A percentile compares a stretch with the other conserved stretches of the same genome.
Evolutionary conservation across 2,113 vertebrate species (phyloP).

Genomic region (Sus scrofa): DNA sequence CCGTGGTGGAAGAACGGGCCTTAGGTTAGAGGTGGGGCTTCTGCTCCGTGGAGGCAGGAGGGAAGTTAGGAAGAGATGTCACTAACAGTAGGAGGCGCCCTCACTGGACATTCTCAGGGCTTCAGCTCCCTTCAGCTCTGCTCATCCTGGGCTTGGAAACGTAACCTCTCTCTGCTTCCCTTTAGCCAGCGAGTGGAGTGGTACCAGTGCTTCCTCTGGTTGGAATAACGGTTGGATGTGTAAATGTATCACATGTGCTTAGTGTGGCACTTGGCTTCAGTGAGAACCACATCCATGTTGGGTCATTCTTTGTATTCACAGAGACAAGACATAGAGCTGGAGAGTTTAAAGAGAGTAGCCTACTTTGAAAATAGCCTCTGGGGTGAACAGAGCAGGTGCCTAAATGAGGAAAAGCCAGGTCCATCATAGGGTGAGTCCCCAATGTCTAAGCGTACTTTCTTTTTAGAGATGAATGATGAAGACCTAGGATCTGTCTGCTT

Average conservation of each 20-base stretch:
- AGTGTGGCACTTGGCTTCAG: background rate
- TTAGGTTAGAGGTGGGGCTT: accelerated
- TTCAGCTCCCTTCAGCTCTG: background rate
- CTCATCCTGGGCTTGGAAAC: too few relatives aligned
- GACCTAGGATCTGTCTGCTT: too few relatives aligned
- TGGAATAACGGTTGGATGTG: too few relatives aligned
- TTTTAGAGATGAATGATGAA: too few relatives aligned
- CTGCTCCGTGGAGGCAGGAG: too few relatives aligned
- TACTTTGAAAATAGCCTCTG: background rate
- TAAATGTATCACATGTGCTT: background rate
- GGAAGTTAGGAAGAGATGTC: background rate
- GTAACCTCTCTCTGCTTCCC: background rate
- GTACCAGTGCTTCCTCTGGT: accelerated
- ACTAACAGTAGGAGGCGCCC: too few relatives aligned
- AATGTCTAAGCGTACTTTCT: too few relatives aligned
- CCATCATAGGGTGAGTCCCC: background rate
- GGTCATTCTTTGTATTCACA: background rate
- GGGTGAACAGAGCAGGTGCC: background rate
- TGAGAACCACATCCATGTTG: background rate
- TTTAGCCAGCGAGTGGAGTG: background rate
- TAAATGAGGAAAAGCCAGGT: too few relatives aligned
- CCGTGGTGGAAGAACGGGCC: background rate
- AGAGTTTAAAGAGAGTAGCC: background rate
- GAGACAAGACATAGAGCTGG: background rate
- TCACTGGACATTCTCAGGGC: too few relatives aligned